Evolutionary conservation across 2,888 invertebrate species (phyloP).

Genomic region (Caenorhabditis japonica): DNA sequence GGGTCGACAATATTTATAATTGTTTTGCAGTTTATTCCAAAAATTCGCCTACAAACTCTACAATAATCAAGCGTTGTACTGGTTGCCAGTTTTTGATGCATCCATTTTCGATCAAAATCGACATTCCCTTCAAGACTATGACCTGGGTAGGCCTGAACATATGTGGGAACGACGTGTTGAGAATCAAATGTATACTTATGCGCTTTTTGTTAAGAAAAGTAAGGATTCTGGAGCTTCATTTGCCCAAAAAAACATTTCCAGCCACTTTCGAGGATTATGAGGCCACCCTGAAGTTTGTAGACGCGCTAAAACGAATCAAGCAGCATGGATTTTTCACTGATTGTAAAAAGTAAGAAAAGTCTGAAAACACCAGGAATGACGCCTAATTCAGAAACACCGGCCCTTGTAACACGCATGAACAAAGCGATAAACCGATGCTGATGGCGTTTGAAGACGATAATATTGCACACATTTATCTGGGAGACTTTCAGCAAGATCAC

Average conservation of each 20-base stretch:
- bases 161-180: neutral
- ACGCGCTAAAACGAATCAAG: neutral
- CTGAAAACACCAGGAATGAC: neutral
- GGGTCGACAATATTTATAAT: no score
- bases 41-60: constrained; percentile 36
- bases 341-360: neutral
- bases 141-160: neutral
- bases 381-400: neutral
- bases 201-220: constrained; percentile 15
- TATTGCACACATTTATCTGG: constrained; percentile 5
- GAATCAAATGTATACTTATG: constrained; percentile 5
- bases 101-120: neutral
- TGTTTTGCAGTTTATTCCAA: constrained; percentile 21
- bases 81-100: constrained; percentile 16
- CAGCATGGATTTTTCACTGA: neutral
- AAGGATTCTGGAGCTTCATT: neutral
- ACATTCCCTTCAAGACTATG: neutral
- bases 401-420: neutral
- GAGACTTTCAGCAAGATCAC: constrained; percentile 11
- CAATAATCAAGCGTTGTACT: constrained; percentile 18
- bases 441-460: constrained; percentile 5
- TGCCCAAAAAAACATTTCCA: constrained; percentile 2
- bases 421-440: neutral
- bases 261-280: neutral
- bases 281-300: neutral